phyloP scores from a whole-genome alignment of 92 coral and sea anemone species.

The Siderastrea siderea region DNA sequence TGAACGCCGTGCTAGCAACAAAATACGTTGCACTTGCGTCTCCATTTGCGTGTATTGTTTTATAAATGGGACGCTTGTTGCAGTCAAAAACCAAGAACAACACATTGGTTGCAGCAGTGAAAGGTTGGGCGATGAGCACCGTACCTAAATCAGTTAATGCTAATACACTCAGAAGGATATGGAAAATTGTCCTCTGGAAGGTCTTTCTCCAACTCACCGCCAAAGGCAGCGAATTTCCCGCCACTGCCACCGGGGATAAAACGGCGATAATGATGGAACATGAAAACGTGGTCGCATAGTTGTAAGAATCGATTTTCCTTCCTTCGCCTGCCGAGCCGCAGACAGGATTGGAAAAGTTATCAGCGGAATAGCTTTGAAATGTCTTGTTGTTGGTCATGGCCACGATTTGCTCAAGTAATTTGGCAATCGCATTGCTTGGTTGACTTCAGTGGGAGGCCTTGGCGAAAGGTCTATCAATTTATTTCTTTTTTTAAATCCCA shows the following conservation, averaged over 20 bases:
- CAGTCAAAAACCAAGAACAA: not conserved
- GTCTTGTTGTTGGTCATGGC: not conserved
- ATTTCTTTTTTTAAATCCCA: too few relatives aligned
- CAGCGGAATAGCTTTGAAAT: not conserved
- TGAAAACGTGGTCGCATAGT: not conserved
- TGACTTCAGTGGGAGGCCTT: not conserved
- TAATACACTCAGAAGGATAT: conserved; percentile 22
- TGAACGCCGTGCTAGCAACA: not conserved
- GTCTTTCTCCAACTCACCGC: conserved; percentile 6
- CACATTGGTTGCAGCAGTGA: not conserved
- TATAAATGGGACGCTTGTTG: not conserved
- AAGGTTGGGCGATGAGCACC: conserved; percentile 11
- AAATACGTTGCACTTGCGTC: conserved; percentile 1
- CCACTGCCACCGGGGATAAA: conserved; percentile 9
- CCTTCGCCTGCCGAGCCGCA: not conserved
- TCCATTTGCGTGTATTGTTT: not conserved
- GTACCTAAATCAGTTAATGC: conserved; percentile 18
- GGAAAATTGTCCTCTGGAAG: conserved; percentile 1
- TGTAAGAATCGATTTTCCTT: too few relatives aligned
- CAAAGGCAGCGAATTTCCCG: conserved; percentile 20
- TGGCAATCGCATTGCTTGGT: not conserved
- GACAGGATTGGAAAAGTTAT: not conserved
- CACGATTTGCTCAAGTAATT: not conserved
- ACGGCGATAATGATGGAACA: not conserved
- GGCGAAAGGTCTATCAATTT: too few relatives aligned